Evolutionary conservation across 2,797 vertebrate species (phyloP).

Genomic region (Ambastaia sidthimunki): DNA sequence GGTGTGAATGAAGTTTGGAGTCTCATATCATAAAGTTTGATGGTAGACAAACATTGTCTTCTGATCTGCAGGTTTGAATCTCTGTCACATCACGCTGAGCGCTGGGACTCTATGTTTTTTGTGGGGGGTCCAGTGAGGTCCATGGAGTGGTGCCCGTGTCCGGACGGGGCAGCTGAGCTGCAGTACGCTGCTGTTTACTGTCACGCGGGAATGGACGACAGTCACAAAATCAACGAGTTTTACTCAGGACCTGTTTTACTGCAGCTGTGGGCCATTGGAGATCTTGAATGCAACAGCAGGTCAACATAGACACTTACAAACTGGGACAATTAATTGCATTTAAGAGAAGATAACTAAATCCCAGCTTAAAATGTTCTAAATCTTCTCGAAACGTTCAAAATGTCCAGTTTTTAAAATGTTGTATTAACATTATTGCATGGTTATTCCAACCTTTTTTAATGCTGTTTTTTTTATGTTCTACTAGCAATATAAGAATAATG

Average conservation of each 20-base stretch:
- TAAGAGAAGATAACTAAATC: too few relatives aligned
- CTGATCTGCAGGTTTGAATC: slow-evolving; percentile 81
- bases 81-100: slow-evolving; percentile 77
- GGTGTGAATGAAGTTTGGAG: background rate
- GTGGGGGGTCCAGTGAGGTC: slow-evolving; percentile 91
- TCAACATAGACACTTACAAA: slow-evolving; percentile 60
- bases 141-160: slow-evolving; percentile 92
- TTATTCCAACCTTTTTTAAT: too few relatives aligned
- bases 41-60: background rate
- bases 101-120: slow-evolving; percentile 86
- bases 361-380: too few relatives aligned
- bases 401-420: too few relatives aligned
- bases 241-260: slow-evolving; percentile 80
- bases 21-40: background rate
- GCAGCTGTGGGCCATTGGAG: slow-evolving; percentile 90
- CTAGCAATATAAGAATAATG: too few relatives aligned
- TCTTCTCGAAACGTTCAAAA: too few relatives aligned
- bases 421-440: too few relatives aligned
- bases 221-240: slow-evolving; percentile 73
- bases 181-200: slow-evolving; percentile 89
- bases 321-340: background rate
- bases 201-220: slow-evolving; percentile 86
- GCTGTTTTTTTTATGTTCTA: too few relatives aligned
- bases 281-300: slow-evolving; percentile 80
- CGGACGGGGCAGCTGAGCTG: slow-evolving; percentile 76